Conservation (phyloP, 2,888 invertebrate genomes). For the Orchesella flavescens region DNA sequence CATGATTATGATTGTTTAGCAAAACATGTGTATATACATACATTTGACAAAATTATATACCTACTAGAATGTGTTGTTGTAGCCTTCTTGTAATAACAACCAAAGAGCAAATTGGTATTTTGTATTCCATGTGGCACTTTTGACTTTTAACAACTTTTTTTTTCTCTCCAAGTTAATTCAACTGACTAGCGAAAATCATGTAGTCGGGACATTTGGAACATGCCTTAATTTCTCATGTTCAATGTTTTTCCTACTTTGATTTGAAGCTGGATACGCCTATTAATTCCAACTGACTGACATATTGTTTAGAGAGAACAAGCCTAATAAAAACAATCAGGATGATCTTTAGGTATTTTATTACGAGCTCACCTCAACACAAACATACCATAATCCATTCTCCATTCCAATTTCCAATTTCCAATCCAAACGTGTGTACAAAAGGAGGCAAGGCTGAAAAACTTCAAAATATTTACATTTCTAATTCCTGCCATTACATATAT, state of each 20-base stretch:
- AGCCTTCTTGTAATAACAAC: neutral
- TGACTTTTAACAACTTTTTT: neutral
- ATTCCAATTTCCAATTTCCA: no score
- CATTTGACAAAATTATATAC: no score
- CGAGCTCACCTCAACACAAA: no score
- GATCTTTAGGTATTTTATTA: no score
- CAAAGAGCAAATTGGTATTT: constrained; percentile 11
- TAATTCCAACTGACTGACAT: no score
- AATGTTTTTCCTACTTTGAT: neutral
- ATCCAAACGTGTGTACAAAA: neutral
- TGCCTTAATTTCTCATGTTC: neutral
- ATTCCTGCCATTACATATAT: neutral
- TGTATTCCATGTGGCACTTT: neutral
- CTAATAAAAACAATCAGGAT: no score
- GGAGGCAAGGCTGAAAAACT: constrained; percentile 18
- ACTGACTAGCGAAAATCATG: no score
- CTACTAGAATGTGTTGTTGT: no score
- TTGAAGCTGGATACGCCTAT: constrained; percentile 2
- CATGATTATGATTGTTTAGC: no score
- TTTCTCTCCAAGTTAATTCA: neutral
- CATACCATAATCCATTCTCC: no score
- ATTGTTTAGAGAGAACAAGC: no score
- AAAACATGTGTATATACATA: no score
- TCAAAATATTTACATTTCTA: constrained; percentile 34
- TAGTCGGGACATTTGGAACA: neutral